phyloP scores from a whole-genome alignment of 2,797 vertebrate genomes.

The Simalia tracyae region DNA sequence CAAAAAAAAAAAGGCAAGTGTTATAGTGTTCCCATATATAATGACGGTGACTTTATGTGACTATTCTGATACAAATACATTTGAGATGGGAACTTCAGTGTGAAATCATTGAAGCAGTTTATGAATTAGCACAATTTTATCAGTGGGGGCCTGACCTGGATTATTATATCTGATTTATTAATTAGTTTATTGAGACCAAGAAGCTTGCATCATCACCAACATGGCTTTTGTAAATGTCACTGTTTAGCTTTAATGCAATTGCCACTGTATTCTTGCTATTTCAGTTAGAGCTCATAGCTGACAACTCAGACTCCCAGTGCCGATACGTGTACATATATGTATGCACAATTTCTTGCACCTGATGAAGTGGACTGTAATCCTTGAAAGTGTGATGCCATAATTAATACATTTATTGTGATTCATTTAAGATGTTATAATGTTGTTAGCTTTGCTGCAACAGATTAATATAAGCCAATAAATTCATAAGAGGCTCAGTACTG shows the following conservation, averaged over 20 bases:
- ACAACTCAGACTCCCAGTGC: background rate
- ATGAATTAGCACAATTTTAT: background rate
- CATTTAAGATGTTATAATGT: background rate
- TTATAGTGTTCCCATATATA: background rate
- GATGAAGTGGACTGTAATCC: background rate
- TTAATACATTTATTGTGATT: background rate
- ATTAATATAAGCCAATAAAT: background rate
- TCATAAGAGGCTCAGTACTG: background rate
- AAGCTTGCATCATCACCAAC: background rate
- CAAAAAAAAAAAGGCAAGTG: background rate
- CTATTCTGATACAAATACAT: background rate
- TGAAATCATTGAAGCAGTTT: background rate
- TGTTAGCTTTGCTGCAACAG: background rate
- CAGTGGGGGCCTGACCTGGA: background rate
- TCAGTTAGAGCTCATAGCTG: background rate
- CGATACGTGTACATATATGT: too few relatives aligned
- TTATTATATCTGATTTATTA: background rate
- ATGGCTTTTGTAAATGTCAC: background rate
- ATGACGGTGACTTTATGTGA: background rate
- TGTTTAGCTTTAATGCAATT: background rate
- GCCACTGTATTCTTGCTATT: background rate
- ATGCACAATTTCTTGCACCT: background rate
- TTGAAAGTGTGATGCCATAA: background rate
- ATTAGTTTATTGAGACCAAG: background rate
- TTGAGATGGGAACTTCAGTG: background rate